Percentiles rank a stretch among this genome's conserved stretches.
Conservation (phyloP, 2,113 vertebrate species). For the Mirza zaza region DNA sequence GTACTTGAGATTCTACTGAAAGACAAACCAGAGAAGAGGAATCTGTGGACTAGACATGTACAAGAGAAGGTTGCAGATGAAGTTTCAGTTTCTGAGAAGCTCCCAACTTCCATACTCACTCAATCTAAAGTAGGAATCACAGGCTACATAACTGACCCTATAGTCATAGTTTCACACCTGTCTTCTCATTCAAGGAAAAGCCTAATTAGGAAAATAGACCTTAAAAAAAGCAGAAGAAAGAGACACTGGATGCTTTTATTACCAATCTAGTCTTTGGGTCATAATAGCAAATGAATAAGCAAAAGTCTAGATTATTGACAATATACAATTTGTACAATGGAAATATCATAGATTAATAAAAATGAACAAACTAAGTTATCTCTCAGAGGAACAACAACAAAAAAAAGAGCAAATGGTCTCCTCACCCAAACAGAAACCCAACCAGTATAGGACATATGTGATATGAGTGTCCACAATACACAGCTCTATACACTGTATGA, state of each 20-base stretch:
- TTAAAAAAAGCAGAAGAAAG: not conserved
- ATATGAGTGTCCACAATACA: too few species aligned
- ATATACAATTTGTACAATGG: not conserved
- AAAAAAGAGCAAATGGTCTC: not conserved
- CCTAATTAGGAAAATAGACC: not conserved
- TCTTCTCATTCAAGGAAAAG: not conserved
- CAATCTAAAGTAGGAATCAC: not conserved
- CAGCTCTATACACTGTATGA: too few species aligned
- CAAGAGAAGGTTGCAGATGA: not conserved
- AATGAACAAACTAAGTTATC: not conserved
- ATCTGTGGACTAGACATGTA: not conserved
- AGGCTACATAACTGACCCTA: not conserved
- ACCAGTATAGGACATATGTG: too few species aligned
- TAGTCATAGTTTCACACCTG: not conserved
- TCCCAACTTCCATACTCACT: too few species aligned
- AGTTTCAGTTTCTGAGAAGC: not conserved
- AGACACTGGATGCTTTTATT: not conserved
- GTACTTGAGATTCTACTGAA: not conserved
- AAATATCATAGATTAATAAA: not conserved
- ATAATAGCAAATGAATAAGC: not conserved
- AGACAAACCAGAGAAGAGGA: not conserved
- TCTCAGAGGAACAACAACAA: not conserved
- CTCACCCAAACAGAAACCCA: too few species aligned
- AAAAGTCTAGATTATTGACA: not conserved
- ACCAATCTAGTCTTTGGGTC: not conserved